These are phyloP conservation scores for Schizopygopsis pylzovi DNA, from an alignment of 2,797 vertebrate species.

Conservation along the genomic window DNA sequence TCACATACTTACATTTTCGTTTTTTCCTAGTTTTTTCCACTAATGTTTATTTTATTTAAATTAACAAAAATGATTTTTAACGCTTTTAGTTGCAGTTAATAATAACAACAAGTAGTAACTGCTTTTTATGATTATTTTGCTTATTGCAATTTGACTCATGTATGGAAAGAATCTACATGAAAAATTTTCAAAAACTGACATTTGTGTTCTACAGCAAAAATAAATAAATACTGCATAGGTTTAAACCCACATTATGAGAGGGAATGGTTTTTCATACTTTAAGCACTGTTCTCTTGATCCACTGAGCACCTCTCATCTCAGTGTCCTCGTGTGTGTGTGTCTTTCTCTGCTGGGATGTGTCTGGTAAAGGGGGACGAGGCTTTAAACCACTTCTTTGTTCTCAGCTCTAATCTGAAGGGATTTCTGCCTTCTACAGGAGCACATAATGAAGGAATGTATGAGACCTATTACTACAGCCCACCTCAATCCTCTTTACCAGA, in stretches of 20 bases:
- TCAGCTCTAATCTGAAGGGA: conserved; percentile 52
- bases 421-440: conserved; percentile 43
- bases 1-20: background rate
- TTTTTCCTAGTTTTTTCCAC: too few relatives aligned
- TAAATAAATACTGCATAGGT: background rate
- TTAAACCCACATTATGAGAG: background rate
- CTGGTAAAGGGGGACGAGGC: conserved; percentile 20
- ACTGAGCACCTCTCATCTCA: background rate
- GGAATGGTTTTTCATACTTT: background rate
- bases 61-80: background rate
- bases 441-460: conserved; percentile 45
- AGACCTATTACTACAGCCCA: conserved; percentile 48
- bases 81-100: background rate
- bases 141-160: background rate
- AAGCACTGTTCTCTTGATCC: background rate
- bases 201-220: background rate
- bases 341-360: conserved; percentile 35
- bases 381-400: conserved; percentile 39
- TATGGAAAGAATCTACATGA: background rate
- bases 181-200: background rate
- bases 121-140: background rate
- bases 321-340: background rate
- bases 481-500: conserved; percentile 53
- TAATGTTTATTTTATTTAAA: background rate
- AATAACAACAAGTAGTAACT: background rate